Percentiles rank a stretch among this genome's conserved stretches.
These are phyloP conservation scores for Catharus minimus DNA, from an alignment of 2,113 vertebrate species.

Conservation along the genomic window DNA sequence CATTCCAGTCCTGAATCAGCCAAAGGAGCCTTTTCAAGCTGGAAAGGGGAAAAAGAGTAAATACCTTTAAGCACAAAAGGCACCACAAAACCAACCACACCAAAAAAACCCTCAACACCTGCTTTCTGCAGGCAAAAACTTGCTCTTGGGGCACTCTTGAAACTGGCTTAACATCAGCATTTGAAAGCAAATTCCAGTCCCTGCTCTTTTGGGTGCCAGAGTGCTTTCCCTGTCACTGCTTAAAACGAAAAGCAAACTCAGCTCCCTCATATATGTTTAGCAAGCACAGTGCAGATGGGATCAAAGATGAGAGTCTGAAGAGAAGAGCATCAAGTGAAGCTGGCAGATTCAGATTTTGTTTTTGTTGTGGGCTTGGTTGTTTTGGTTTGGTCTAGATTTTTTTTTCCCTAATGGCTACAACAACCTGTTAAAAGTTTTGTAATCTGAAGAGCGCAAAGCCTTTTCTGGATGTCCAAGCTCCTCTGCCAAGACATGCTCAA, in stretches of 20 bases:
- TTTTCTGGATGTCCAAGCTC: conserved; percentile 14
- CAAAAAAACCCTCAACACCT: conserved; percentile 31
- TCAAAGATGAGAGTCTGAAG: background rate
- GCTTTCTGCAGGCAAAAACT: conserved; percentile 57
- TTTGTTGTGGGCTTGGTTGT: background rate
- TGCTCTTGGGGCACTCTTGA: conserved; percentile 35
- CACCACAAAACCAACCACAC: background rate
- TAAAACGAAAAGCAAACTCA: background rate
- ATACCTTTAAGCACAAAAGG: conserved; percentile 33
- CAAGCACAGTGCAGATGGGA: background rate
- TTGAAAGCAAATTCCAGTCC: conserved; percentile 45
- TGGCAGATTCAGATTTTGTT: background rate
- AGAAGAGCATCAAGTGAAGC: background rate
- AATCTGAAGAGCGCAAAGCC: conserved; percentile 11
- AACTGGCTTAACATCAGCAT: conserved; percentile 46
- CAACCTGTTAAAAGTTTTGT: conserved; percentile 51
- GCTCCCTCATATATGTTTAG: background rate
- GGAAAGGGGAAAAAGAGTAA: conserved; percentile 42
- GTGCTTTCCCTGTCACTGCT: conserved; percentile 15
- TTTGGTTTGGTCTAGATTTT: background rate
- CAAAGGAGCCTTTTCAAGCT: conserved; percentile 17
- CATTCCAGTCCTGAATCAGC: conserved; percentile 41
- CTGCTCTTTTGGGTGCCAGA: conserved; percentile 22
- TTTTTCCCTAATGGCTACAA: background rate
- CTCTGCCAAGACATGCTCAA: conserved; percentile 28